Percentiles rank a stretch among this genome's conserved stretches.
These are phyloP conservation scores for Tachuris rubrigastra DNA, from an alignment of 2,113 vertebrate genomes.

Conservation along the genomic window DNA sequence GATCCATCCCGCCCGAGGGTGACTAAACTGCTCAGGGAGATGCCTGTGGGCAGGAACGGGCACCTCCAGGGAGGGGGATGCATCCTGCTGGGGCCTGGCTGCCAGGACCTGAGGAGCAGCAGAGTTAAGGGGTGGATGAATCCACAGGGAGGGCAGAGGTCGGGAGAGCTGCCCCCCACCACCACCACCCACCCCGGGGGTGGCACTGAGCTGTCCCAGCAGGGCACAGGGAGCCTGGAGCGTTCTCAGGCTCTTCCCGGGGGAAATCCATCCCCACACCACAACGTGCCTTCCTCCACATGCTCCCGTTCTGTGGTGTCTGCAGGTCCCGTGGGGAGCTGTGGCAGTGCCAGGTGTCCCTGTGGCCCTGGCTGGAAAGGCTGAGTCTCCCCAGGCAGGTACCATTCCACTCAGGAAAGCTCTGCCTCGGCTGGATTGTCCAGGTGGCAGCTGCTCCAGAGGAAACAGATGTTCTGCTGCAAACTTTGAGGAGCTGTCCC, in stretches of 20 bases:
- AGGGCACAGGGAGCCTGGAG: background rate
- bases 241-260: rapidly evolving
- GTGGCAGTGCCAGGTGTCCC: background rate
- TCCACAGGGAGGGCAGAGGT: rapidly evolving
- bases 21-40: background rate
- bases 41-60: background rate
- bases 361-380: background rate
- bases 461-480: constrained; percentile 47
- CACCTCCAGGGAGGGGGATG: too few relatives aligned
- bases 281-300: rapidly evolving
- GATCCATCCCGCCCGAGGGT: background rate
- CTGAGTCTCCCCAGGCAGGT: background rate
- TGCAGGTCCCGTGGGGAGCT: background rate
- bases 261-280: background rate
- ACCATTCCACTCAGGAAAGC: background rate
- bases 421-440: background rate
- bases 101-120: rapidly evolving
- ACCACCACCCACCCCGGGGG: background rate
- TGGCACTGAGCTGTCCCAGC: background rate
- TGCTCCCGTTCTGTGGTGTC: background rate
- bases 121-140: rapidly evolving
- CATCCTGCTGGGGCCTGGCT: rapidly evolving
- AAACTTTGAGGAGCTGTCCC: background rate
- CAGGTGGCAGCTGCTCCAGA: constrained; percentile 48
- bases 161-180: background rate